Conservation (phyloP, 2,797 vertebrate species). For the Pterois miles region DNA sequence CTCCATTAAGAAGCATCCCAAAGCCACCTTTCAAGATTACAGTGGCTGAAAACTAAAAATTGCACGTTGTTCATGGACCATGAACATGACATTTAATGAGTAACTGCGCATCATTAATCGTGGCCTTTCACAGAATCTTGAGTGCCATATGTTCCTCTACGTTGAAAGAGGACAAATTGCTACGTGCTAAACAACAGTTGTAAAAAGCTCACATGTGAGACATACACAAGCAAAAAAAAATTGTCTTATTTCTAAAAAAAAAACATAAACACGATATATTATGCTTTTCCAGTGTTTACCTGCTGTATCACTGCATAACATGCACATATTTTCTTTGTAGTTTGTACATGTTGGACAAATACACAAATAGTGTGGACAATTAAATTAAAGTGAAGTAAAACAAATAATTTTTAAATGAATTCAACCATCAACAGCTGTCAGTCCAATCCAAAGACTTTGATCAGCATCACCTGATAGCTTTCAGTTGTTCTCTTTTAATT, state of each 20-base stretch:
- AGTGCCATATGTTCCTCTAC: background rate
- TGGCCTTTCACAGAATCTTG: background rate
- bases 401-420: background rate
- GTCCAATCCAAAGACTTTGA: constrained; percentile 5
- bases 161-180: background rate
- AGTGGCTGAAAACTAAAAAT: background rate
- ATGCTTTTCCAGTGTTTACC: background rate
- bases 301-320: background rate
- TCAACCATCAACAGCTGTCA: constrained; percentile 31
- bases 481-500: constrained; percentile 49
- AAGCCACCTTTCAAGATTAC: background rate
- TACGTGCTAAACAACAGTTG: background rate
- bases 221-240: background rate
- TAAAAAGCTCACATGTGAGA: background rate
- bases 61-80: too few species aligned
- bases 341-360: background rate
- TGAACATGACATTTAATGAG: too few species aligned
- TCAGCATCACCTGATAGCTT: constrained; percentile 45
- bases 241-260: background rate
- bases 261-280: background rate
- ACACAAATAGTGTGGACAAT: background rate
- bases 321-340: background rate
- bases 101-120: background rate
- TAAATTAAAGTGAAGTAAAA: background rate
- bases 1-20: background rate